A percentile compares a stretch with the other conserved stretches of the same genome.
phyloP scores from a whole-genome alignment of 2,888 invertebrate species.

The Petrolisthes cinctipes region DNA sequence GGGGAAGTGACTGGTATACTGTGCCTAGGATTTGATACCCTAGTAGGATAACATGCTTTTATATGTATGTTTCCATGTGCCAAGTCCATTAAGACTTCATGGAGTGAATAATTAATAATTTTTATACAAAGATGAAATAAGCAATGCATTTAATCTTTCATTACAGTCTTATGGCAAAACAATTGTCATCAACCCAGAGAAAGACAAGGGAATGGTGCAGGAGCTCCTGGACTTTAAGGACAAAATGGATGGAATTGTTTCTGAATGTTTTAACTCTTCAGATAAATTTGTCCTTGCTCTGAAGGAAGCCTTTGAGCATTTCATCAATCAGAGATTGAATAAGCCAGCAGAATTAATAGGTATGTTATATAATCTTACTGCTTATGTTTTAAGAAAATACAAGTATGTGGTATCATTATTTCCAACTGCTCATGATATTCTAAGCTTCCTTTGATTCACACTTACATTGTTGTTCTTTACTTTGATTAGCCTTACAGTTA shows the following conservation, averaged over 20 bases:
- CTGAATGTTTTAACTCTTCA: conserved; percentile 89
- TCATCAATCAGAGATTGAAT: conserved; percentile 97
- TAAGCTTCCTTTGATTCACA: not conserved
- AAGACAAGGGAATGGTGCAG: conserved; percentile 98
- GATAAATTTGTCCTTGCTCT: conserved; percentile 95
- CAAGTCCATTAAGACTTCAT: too few species aligned
- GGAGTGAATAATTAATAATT: not conserved
- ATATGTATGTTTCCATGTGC: too few species aligned
- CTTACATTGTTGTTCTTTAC: not conserved
- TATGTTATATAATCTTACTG: conserved; percentile 69
- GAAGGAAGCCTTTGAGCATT: conserved; percentile 97
- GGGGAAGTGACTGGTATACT: too few species aligned
- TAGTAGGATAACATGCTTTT: too few species aligned
- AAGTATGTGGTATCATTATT: too few species aligned
- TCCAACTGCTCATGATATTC: too few species aligned
- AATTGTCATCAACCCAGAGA: conserved; percentile 97
- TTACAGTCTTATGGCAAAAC: conserved; percentile 90
- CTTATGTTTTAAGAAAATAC: not conserved
- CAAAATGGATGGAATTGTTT: conserved; percentile 93
- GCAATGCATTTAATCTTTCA: conserved; percentile 12
- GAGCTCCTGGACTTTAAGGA: conserved; percentile 98
- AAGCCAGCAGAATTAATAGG: conserved; percentile 99
- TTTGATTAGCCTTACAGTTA: not conserved
- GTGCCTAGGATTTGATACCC: too few species aligned
- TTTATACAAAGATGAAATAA: not conserved